Base-by-base conservation (phyloP, 2,888 invertebrate genomes). In the Ichneumoninae sp. region DNA sequence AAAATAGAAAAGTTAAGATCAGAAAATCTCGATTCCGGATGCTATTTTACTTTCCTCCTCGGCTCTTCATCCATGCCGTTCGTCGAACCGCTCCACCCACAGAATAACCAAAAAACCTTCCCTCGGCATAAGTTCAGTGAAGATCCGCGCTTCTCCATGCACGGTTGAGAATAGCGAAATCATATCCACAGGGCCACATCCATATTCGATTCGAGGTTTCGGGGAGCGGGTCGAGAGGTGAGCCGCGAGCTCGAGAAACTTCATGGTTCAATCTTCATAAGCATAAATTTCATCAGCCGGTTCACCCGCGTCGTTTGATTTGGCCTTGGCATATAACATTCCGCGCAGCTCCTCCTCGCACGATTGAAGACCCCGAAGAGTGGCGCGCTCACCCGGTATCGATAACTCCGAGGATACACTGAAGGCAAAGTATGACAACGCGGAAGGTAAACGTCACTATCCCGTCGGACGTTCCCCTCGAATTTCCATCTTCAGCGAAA, bases 181-280 rank as follows among this genome's bases (percentile, higher is more conserved):
- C 76, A 76, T 76, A 70, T 71, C 78, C 19, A 62, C 36, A 44
- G 47, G n/a, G 22, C 62, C 69, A 36, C 78, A 79, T 79, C 70
- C 50, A 79, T 79, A 79, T 70, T 79, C 78, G 78, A 71, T 71
- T 71, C 62, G 62, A 33, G 40, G 50, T 71, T 70, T 47, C 36
- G 3, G 22, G 4, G 70, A 72, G 40, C 22, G 19, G 16, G 30
- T 7, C 16, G 2, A 16, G 30, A 16, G 30, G 60, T 6, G 4
- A 62, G 30, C 16, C 16, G 26, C 16, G 36, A 62, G 52, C 44
- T 78, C 36, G 44, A 50, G 47, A 83, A 83, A 78, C 62, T 78
- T 78, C 19, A 65, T 57, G 79, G 75, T 83, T 80, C 79, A 70
- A 80, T 83, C 83, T 83, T 83, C 72, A 76, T 74, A 75, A 76